phyloP scores from a whole-genome alignment of 2,113 vertebrate genomes.

The Tichodroma muraria region DNA sequence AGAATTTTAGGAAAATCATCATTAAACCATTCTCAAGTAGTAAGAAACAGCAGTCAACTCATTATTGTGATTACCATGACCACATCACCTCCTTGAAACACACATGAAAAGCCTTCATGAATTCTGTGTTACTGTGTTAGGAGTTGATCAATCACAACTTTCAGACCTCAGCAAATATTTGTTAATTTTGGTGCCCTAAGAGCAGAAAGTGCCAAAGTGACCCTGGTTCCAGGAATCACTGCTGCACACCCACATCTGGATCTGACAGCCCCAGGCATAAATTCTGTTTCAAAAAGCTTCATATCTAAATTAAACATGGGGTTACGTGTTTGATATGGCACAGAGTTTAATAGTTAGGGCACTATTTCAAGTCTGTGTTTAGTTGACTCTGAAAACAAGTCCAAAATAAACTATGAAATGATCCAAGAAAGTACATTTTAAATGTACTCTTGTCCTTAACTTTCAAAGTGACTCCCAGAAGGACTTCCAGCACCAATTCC shows the following conservation, averaged over 20 bases:
- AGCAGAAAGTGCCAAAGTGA: not conserved
- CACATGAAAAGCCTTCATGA: not conserved
- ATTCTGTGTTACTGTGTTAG: not conserved
- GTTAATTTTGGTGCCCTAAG: not conserved
- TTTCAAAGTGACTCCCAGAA: not conserved
- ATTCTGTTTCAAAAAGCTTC: not conserved
- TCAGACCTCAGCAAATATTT: not conserved
- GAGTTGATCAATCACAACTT: not conserved
- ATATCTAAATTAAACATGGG: not conserved
- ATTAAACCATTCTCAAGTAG: not conserved
- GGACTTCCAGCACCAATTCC: not conserved
- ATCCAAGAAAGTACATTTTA: not conserved
- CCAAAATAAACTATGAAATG: not conserved
- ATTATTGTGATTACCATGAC: not conserved
- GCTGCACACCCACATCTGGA: not conserved
- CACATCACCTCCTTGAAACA: not conserved
- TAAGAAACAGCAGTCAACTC: not conserved
- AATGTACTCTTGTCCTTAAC: not conserved
- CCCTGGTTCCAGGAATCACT: not conserved
- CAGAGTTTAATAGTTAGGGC: not conserved
- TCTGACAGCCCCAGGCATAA: not conserved
- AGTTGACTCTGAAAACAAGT: not conserved
- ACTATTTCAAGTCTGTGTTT: not conserved
- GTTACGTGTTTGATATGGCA: not conserved
- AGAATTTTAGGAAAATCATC: not conserved